Conservation (phyloP, 53 echinoderm and acorn worm species). For the Echinometra lucunter region DNA sequence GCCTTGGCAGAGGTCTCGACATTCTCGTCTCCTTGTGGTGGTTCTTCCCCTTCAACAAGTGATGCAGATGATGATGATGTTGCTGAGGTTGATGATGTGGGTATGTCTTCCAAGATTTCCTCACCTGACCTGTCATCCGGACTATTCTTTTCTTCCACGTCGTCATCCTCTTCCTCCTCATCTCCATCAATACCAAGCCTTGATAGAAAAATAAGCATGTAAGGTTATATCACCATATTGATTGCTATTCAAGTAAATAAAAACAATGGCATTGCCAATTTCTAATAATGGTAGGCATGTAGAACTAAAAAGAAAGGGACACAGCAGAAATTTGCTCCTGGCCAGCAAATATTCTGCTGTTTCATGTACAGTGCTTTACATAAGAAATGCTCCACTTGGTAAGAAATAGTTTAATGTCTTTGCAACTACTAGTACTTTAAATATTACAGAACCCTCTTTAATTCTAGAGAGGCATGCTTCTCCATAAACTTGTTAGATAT, state of each 20-base stretch:
- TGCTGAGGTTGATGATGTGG: background rate
- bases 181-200: conserved; percentile 83
- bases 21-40: background rate
- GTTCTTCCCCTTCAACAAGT: background rate
- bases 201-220: background rate
- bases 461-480: background rate
- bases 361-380: too few relatives aligned
- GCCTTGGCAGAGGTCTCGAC: background rate
- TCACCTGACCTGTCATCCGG: background rate
- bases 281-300: background rate
- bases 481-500: background rate
- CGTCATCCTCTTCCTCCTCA: conserved; percentile 69
- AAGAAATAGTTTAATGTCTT: background rate
- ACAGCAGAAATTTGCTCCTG: background rate
- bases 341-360: background rate
- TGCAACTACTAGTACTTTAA: background rate
- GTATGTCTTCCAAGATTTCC: background rate
- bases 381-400: background rate
- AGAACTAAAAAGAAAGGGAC: background rate
- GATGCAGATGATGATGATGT: conserved; percentile 24
- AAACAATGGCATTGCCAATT: too few relatives aligned
- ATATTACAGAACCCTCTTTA: too few relatives aligned
- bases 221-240: background rate
- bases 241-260: too few relatives aligned
- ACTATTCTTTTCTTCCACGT: background rate